Conservation (phyloP, 2,797 vertebrate species). For the Euthynnus affinis region DNA sequence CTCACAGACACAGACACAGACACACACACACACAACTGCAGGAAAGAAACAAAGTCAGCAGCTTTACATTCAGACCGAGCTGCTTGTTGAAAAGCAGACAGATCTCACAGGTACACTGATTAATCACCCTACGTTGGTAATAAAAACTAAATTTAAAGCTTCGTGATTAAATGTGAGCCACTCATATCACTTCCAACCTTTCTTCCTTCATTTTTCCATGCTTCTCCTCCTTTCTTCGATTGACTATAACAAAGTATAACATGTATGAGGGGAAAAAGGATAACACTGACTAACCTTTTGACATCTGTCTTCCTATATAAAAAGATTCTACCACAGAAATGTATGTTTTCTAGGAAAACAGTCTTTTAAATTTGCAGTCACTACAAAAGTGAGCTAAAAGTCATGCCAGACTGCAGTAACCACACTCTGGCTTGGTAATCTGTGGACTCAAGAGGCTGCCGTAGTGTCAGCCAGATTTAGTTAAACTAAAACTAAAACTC, state of each 20-base stretch:
- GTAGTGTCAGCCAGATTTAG: neutral
- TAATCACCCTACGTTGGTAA: neutral
- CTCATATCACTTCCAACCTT: neutral
- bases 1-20: conserved; percentile 16
- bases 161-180: neutral
- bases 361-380: neutral
- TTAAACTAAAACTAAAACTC: neutral
- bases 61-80: conserved; percentile 22
- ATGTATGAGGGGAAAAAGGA: neutral
- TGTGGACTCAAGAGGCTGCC: neutral
- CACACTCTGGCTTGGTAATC: neutral
- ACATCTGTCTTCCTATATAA: neutral
- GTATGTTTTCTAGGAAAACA: neutral
- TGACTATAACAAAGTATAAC: neutral
- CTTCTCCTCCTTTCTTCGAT: neutral
- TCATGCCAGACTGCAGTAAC: neutral
- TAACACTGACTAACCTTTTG: neutral
- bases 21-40: conserved; percentile 22
- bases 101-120: conserved; percentile 13
- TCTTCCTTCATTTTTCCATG: neutral
- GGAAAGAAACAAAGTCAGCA: conserved; percentile 32
- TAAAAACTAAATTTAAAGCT: neutral
- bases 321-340: neutral
- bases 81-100: conserved; percentile 3
- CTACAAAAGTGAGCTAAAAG: neutral